phyloP scores from a whole-genome alignment of 2,113 vertebrate genomes.

The Sterna hirundo region DNA sequence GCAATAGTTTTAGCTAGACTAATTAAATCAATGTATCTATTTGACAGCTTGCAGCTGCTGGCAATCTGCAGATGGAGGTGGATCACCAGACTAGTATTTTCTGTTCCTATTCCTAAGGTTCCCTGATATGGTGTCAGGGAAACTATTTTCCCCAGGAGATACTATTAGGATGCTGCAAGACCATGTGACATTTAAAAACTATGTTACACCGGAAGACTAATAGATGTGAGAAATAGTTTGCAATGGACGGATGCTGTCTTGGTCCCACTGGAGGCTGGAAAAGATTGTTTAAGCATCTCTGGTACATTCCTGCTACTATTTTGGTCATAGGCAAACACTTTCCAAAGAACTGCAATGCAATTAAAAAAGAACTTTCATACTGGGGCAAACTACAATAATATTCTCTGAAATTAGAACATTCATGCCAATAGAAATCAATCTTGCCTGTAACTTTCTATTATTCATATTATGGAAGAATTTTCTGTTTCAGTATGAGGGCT shows the following conservation, averaged over 20 bases:
- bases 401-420: constrained; percentile 52
- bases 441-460: constrained; percentile 11
- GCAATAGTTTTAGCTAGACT: constrained; percentile 48
- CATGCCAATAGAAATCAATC: constrained; percentile 43
- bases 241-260: constrained; percentile 33
- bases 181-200: constrained; percentile 63
- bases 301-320: constrained; percentile 68
- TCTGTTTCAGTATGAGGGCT: background rate
- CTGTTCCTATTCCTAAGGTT: constrained; percentile 60
- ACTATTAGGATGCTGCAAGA: constrained; percentile 63
- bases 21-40: constrained; percentile 78
- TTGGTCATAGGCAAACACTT: constrained; percentile 60
- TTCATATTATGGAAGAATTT: background rate
- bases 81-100: constrained; percentile 46
- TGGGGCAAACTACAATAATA: constrained; percentile 11
- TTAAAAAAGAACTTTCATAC: constrained; percentile 63
- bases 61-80: constrained; percentile 29
- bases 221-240: constrained; percentile 66
- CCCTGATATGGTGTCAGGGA: constrained; percentile 34
- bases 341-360: constrained; percentile 54
- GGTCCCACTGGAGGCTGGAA: constrained; percentile 55
- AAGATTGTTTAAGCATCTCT: constrained; percentile 60
- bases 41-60: constrained; percentile 58
- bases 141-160: constrained; percentile 71
- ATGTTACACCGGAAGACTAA: constrained; percentile 34